phyloP scores from a whole-genome alignment of 1,140 invertebrate genomes.

The Drosophila kikkawai region DNA sequence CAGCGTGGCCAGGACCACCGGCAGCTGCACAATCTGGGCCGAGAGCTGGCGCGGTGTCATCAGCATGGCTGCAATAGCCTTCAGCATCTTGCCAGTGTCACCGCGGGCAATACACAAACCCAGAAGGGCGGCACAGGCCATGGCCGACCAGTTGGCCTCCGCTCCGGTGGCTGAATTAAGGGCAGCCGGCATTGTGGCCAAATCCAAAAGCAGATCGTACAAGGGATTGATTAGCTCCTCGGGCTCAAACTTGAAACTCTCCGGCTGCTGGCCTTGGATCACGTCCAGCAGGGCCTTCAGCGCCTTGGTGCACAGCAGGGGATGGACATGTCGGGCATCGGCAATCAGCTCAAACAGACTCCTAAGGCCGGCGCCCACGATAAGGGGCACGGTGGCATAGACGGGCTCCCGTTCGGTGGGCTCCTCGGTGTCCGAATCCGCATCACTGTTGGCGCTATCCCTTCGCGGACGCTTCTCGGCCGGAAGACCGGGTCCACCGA shows the following conservation, averaged over 20 bases:
- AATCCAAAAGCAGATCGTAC: slow-evolving; percentile 91
- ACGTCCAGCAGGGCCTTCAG: slow-evolving; percentile 95
- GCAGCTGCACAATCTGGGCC: slow-evolving; percentile 94
- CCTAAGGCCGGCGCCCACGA: slow-evolving; percentile 95
- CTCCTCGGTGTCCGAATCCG: slow-evolving; percentile 77
- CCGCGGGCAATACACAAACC: slow-evolving; percentile 96
- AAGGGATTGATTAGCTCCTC: slow-evolving; percentile 92
- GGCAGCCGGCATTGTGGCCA: slow-evolving; percentile 89
- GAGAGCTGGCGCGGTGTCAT: slow-evolving; percentile 93
- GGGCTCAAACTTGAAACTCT: slow-evolving; percentile 87
- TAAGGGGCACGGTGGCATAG: slow-evolving; percentile 86
- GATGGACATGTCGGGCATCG: slow-evolving; percentile 93
- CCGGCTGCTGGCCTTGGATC: slow-evolving; percentile 89
- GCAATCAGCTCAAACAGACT: slow-evolving; percentile 96
- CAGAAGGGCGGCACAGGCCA: slow-evolving; percentile 95
- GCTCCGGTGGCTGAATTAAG: slow-evolving; percentile 85
- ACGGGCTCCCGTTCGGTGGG: slow-evolving; percentile 70
- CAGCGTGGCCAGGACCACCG: slow-evolving; percentile 92
- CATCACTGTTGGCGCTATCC: slow-evolving; percentile 80
- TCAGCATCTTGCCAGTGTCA: slow-evolving; percentile 95
- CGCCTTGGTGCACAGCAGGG: slow-evolving; percentile 94
- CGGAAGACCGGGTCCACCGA: slow-evolving; percentile 28
- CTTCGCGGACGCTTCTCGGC: slow-evolving; percentile 54
- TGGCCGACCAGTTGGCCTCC: slow-evolving; percentile 91
- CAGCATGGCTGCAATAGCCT: slow-evolving; percentile 93